Evolutionary conservation across 2,797 vertebrate genomes (phyloP).

Genomic region (Paratrypauchen microcephalus): DNA sequence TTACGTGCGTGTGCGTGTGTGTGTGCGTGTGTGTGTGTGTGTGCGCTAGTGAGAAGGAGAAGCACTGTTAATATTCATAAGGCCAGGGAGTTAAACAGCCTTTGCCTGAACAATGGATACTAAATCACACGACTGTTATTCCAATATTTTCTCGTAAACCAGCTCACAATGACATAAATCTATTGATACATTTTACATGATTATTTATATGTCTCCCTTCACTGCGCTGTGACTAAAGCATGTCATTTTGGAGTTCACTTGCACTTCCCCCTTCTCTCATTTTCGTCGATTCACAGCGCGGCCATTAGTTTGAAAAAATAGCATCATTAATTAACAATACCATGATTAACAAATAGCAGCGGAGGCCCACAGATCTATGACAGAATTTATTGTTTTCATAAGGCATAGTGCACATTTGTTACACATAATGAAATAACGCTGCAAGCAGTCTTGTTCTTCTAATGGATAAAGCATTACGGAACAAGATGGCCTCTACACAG

Average conservation of each 20-base stretch:
- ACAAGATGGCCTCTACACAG: constrained; percentile 63
- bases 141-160: constrained; percentile 75
- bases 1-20: constrained; percentile 34
- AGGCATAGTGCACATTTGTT: constrained; percentile 55
- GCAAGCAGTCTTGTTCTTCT: constrained; percentile 55
- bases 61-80: constrained; percentile 70
- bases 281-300: constrained; percentile 51
- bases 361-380: constrained; percentile 45
- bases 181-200: constrained; percentile 65
- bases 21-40: constrained; percentile 29
- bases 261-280: constrained; percentile 42
- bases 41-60: constrained; percentile 31
- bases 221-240: constrained; percentile 45
- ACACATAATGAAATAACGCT: constrained; percentile 60
- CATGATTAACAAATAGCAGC: constrained; percentile 56
- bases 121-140: constrained; percentile 77
- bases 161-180: constrained; percentile 65
- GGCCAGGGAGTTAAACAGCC: constrained; percentile 63
- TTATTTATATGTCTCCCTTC: constrained; percentile 61
- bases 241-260: constrained; percentile 37
- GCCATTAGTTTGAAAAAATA: constrained; percentile 54
- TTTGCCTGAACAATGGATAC: constrained; percentile 65
- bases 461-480: constrained; percentile 59
- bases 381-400: constrained; percentile 66
- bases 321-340: constrained; percentile 65